Evolutionary conservation across 2,113 vertebrate genomes (phyloP).

Genomic region (Ochotona princeps): DNA sequence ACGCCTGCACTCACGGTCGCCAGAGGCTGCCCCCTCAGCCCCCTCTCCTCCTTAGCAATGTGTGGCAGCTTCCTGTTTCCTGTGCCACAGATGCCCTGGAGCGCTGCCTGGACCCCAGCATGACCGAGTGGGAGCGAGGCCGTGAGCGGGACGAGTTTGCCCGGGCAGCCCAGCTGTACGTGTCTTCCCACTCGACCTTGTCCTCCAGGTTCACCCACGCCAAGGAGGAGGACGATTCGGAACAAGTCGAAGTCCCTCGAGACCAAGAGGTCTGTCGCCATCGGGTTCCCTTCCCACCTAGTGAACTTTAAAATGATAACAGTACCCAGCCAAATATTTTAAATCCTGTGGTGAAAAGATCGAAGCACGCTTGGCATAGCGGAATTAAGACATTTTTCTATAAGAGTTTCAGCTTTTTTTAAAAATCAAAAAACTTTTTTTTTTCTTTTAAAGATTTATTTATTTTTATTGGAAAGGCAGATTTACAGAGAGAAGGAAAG

Average conservation of each 20-base stretch:
- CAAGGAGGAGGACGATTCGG: constrained; percentile 87
- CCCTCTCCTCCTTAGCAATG: not conserved
- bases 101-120: constrained; percentile 86
- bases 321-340: not conserved
- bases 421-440: too few species aligned
- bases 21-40: not conserved
- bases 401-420: not conserved
- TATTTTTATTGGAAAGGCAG: too few species aligned
- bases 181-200: constrained; percentile 87
- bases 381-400: not conserved
- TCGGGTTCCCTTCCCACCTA: accelerated
- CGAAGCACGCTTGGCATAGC: not conserved
- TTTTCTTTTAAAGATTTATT: too few species aligned
- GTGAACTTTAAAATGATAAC: constrained; percentile 4
- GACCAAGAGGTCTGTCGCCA: constrained; percentile 90
- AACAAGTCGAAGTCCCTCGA: constrained; percentile 89
- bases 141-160: constrained; percentile 94
- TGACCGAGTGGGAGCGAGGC: constrained; percentile 95
- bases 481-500: too few species aligned
- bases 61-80: not conserved
- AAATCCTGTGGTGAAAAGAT: not conserved
- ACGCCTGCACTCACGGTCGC: too few species aligned
- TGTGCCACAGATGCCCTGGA: constrained; percentile 85
- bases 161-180: constrained; percentile 91
- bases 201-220: constrained; percentile 93